Percentiles rank a stretch among this genome's conserved stretches.
Conservation (phyloP, 2,888 invertebrate species). For the Fissipunctia ypsillon region DNA sequence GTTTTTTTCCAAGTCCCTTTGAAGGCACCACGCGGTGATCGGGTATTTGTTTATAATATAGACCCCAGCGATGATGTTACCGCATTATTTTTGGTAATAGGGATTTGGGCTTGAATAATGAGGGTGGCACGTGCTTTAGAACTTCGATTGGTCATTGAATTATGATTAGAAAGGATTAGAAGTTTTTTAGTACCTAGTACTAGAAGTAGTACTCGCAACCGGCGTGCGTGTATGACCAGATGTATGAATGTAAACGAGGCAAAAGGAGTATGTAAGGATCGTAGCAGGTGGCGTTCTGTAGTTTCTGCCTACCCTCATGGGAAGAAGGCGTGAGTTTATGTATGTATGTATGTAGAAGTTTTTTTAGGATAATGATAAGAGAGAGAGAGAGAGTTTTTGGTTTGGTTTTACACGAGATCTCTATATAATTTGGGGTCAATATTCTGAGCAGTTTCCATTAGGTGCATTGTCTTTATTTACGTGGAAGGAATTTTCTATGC, state of each 20-base stretch:
- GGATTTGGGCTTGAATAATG: conserved; percentile 55
- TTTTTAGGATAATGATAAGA: no score
- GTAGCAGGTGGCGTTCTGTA: no score
- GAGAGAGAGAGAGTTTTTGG: neutral
- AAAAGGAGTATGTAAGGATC: no score
- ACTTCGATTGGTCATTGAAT: conserved; percentile 29
- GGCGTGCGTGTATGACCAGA: no score
- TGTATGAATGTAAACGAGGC: no score
- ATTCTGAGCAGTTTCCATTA: neutral
- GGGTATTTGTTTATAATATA: conserved; percentile 87
- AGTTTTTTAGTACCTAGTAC: no score
- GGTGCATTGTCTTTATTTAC: neutral
- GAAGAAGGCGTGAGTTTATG: no score
- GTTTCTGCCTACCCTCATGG: no score
- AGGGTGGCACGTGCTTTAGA: conserved; percentile 60
- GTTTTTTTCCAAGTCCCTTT: conserved; percentile 77
- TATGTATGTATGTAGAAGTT: no score
- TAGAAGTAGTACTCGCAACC: no score
- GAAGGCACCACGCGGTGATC: conserved; percentile 73
- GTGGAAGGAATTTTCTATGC: neutral
- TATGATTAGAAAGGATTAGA: conserved; percentile 20
- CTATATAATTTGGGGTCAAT: neutral
- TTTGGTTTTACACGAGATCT: neutral
- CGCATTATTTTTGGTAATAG: conserved; percentile 68
- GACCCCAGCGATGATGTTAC: conserved; percentile 76